Conservation (phyloP, 2,888 invertebrate genomes). For the Cantharis rufa region DNA sequence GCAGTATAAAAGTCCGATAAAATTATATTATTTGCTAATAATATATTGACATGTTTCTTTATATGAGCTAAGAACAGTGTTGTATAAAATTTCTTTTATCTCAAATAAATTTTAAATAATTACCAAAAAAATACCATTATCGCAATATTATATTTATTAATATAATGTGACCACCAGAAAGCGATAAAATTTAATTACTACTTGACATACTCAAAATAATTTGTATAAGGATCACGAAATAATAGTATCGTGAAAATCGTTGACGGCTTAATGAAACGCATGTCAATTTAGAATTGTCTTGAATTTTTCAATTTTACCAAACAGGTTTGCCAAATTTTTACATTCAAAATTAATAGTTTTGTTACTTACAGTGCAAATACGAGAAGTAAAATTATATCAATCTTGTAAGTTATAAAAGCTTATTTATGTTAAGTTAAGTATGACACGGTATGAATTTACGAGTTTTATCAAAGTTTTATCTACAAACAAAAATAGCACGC, state of each 20-base stretch:
- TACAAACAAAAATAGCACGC: slow-evolving; percentile 15
- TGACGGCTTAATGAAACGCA: slow-evolving; percentile 8
- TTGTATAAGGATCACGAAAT: slow-evolving; percentile 13
- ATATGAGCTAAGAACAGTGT: too few species aligned
- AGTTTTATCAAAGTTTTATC: slow-evolving; percentile 17
- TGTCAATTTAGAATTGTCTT: background rate
- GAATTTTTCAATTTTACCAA: background rate
- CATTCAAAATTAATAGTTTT: too few species aligned
- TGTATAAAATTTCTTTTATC: too few species aligned
- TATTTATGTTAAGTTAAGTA: slow-evolving; percentile 9
- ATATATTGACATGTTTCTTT: too few species aligned
- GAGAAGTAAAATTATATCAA: background rate
- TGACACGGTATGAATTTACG: slow-evolving; percentile 22
- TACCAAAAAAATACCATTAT: too few species aligned
- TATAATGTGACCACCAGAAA: background rate
- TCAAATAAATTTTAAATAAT: too few species aligned
- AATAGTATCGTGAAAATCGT: slow-evolving; percentile 13
- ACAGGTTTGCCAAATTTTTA: too few species aligned
- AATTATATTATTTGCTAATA: too few species aligned
- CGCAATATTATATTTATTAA: background rate
- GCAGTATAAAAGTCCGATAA: too few species aligned
- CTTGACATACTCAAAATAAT: slow-evolving; percentile 13
- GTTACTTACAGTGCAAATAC: background rate
- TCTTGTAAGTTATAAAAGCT: background rate
- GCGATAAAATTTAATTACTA: slow-evolving; percentile 15